A percentile compares a stretch with the other conserved stretches of the same genome.
These are phyloP conservation scores for Scalopus aquaticus DNA, from an alignment of 2,113 vertebrate genomes.

Conservation along the genomic window DNA sequence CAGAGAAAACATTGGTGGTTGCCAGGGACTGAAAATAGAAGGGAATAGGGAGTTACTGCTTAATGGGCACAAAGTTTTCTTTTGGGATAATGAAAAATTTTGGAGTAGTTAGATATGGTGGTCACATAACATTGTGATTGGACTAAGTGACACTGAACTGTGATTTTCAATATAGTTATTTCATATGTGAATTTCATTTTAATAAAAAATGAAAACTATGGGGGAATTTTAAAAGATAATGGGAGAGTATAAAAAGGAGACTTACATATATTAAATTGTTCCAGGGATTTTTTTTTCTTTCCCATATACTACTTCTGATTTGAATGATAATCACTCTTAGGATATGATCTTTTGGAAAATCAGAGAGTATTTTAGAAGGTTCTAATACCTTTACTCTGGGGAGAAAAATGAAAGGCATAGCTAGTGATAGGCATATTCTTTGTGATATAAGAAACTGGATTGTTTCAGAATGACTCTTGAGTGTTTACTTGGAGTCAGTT, in stretches of 20 bases:
- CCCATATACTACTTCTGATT: neutral
- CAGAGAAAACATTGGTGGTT: neutral
- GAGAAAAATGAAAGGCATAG: neutral
- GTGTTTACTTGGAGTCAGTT: neutral
- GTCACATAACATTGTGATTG: neutral
- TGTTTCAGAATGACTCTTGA: neutral
- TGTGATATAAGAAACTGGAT: neutral
- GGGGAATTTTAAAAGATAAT: neutral
- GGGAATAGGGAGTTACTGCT: neutral
- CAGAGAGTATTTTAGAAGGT: neutral
- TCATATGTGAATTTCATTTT: neutral
- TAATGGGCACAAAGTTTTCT: neutral
- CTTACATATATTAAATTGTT: neutral
- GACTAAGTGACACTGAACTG: neutral
- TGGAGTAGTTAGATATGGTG: neutral
- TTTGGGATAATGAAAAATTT: neutral
- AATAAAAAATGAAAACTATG: neutral
- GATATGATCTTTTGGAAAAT: conserved; percentile 1
- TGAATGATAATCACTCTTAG: neutral
- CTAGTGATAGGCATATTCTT: neutral
- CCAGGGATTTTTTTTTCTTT: neutral
- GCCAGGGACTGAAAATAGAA: neutral
- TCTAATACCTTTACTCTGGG: neutral
- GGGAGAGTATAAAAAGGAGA: neutral
- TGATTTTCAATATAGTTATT: neutral